A percentile compares a stretch with the other conserved stretches of the same genome.
Conservation (phyloP, 2,888 invertebrate species). For the Scaptomyza cyrtandrae region DNA sequence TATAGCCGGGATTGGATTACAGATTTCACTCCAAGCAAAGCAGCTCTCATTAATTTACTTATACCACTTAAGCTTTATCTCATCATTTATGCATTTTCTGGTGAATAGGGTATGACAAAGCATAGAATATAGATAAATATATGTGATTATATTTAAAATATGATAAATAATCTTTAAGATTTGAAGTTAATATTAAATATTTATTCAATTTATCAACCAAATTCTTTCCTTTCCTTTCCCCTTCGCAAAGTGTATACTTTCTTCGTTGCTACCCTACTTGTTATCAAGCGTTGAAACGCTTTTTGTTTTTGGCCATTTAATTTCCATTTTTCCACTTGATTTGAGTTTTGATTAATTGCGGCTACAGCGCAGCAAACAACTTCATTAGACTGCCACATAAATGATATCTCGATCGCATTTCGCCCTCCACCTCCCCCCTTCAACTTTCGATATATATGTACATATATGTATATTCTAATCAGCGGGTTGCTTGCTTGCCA, state of each 20-base stretch:
- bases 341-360: slow-evolving; percentile 76
- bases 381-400: slow-evolving; percentile 66
- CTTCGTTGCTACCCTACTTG: neutral
- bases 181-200: too few relatives aligned
- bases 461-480: slow-evolving; percentile 65
- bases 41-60: slow-evolving; percentile 35
- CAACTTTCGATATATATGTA: slow-evolving; percentile 8
- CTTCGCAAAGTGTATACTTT: slow-evolving; percentile 14
- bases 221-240: too few relatives aligned
- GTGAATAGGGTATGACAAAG: neutral
- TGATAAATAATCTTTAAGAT: too few relatives aligned
- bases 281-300: slow-evolving; percentile 43
- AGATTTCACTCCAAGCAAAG: slow-evolving; percentile 40
- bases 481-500: slow-evolving; percentile 45
- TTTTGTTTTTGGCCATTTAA: slow-evolving; percentile 73
- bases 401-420: slow-evolving; percentile 44
- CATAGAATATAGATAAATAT: neutral
- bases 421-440: neutral
- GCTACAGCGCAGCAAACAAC: slow-evolving; percentile 57
- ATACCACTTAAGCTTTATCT: slow-evolving; percentile 39
- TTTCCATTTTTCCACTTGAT: slow-evolving; percentile 77
- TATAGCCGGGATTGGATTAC: slow-evolving; percentile 28
- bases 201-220: too few relatives aligned
- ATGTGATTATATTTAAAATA: neutral
- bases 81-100: slow-evolving; percentile 40